These are phyloP conservation scores for Conopomorpha cramerella DNA, from an alignment of 1,140 invertebrate genomes.

Conservation along the genomic window DNA sequence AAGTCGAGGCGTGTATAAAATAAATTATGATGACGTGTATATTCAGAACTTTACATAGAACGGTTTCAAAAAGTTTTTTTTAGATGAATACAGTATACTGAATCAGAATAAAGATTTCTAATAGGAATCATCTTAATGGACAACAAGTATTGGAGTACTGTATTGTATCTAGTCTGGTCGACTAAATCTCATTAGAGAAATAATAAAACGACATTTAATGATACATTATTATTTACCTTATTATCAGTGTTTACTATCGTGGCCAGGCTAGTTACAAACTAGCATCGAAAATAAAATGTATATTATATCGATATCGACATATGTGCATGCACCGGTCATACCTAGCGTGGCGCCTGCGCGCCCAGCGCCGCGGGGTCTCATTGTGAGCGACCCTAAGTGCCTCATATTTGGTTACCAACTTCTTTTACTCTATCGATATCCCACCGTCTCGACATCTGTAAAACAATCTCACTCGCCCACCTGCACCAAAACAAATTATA, in stretches of 20 bases:
- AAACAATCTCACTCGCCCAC: no score
- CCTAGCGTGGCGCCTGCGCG: constrained; percentile 37
- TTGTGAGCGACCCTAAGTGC: constrained; percentile 45
- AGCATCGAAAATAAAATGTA: background rate
- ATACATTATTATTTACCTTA: background rate
- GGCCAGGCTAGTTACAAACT: no score
- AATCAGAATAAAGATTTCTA: background rate
- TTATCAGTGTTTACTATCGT: no score
- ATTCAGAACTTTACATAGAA: no score
- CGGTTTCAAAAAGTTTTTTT: background rate
- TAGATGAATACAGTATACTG: background rate
- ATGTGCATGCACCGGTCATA: constrained; percentile 6
- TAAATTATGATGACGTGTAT: no score
- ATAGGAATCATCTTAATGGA: no score
- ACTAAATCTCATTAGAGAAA: background rate
- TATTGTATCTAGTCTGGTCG: background rate
- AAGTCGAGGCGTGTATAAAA: no score
- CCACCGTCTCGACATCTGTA: no score
- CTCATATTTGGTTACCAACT: constrained; percentile 53
- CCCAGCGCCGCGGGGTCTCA: constrained; percentile 36
- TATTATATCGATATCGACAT: constrained; percentile 4
- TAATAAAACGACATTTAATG: background rate
- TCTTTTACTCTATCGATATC: constrained; percentile 9
- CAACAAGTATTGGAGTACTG: no score
- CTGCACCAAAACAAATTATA: background rate